Percentiles rank a stretch among this genome's conserved stretches.
Conservation (phyloP, 1,140 invertebrate species). For the Kradibia gibbosae region DNA sequence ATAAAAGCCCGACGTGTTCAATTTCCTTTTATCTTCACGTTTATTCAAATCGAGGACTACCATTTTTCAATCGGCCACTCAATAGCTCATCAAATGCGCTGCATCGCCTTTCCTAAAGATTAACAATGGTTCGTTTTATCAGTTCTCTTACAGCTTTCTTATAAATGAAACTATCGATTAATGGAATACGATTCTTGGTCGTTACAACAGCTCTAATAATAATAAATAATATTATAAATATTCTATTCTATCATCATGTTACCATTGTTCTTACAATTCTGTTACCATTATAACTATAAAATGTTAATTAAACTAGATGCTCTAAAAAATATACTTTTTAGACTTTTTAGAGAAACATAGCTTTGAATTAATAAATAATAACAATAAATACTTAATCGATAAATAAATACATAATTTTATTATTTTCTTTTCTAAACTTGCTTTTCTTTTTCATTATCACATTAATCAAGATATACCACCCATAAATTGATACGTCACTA, state of each 20-base stretch:
- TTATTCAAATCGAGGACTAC: not conserved
- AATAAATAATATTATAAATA: not conserved
- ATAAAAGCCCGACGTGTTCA: not conserved
- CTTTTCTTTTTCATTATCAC: not conserved
- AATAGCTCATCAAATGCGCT: not conserved
- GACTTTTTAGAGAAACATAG: no score
- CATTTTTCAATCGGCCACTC: not conserved
- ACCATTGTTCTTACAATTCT: no score
- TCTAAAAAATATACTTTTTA: no score
- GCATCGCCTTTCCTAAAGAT: not conserved
- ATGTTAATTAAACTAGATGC: no score
- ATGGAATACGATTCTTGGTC: not conserved
- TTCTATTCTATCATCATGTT: not conserved
- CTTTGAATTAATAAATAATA: no score
- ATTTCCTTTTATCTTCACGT: not conserved
- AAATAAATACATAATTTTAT: not conserved
- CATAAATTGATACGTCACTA: conserved; percentile 3
- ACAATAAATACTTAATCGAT: not conserved
- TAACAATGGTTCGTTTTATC: not conserved
- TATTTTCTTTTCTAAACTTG: not conserved
- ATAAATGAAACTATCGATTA: not conserved
- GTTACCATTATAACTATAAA: no score
- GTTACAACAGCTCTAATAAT: not conserved
- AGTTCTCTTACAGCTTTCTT: not conserved
- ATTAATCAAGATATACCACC: not conserved